phyloP scores from a whole-genome alignment of 1,140 invertebrate species.

The Drosophila tani region DNA sequence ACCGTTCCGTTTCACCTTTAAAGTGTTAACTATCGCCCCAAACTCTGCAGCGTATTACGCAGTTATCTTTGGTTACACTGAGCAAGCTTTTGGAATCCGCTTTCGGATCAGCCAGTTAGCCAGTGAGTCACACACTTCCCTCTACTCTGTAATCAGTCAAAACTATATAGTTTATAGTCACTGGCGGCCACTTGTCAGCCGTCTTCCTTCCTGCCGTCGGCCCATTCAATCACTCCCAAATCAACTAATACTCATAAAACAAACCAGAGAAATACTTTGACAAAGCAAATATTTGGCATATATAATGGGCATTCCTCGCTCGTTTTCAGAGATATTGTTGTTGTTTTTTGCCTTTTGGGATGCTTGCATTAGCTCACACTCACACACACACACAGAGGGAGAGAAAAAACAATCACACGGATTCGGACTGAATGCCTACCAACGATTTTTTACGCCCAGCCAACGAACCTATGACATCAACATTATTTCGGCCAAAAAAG shows the following conservation, averaged over 20 bases:
- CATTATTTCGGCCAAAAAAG: slow-evolving; percentile 66
- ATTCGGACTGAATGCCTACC: slow-evolving; percentile 58
- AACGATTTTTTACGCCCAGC: slow-evolving; percentile 58
- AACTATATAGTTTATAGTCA: slow-evolving; percentile 36
- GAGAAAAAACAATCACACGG: slow-evolving; percentile 29
- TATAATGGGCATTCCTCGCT: slow-evolving; percentile 59
- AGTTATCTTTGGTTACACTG: slow-evolving; percentile 33
- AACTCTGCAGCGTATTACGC: slow-evolving; percentile 21
- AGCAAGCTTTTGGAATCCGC: background rate
- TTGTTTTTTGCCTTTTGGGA: slow-evolving; percentile 51
- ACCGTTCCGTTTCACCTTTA: background rate
- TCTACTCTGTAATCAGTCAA: slow-evolving; percentile 27
- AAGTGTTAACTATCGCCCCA: background rate
- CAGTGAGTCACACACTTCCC: slow-evolving; percentile 21
- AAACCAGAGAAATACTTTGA: slow-evolving; percentile 61
- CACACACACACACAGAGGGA: slow-evolving; percentile 21
- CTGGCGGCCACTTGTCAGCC: slow-evolving; percentile 1
- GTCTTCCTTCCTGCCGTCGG: slow-evolving; percentile 11
- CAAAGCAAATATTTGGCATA: slow-evolving; percentile 64
- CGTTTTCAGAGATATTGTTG: slow-evolving; percentile 39
- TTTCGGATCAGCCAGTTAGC: background rate
- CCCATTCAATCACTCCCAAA: slow-evolving; percentile 45
- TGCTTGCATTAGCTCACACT: slow-evolving; percentile 63
- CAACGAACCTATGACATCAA: slow-evolving; percentile 70
- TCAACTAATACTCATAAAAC: slow-evolving; percentile 52